Evolutionary conservation across 2,888 invertebrate species (phyloP), one percentile per base, ranked within the genome.

Genomic region (Exocentrus adspersus): DNA sequence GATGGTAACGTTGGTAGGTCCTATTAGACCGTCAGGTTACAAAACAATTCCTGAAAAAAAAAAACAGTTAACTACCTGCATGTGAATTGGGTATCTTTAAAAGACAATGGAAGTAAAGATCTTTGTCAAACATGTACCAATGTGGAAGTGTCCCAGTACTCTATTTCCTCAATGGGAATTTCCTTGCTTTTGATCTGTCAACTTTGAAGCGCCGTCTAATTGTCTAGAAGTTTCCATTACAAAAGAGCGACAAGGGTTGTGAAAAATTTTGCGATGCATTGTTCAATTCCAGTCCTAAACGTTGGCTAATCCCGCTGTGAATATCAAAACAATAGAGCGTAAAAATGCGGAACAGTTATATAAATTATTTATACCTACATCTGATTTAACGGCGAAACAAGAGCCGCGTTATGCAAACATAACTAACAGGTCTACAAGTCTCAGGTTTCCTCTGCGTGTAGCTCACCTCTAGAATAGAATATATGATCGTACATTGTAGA

Each of bases 371-470:
- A 58, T 57, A 45, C n/a, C n/a, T n/a, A n/a, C 53, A 61, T 52
- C 61, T 52, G 28, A 59, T 50, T 58, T 58, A 65, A 65, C 61
- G 65, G 65, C 53, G 48, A 17, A 50, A 48, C 28, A 57, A 41
- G 19, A 53, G 48, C 50, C 45, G 43, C 46, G 64, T 58, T 64
- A 61, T 51, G 60, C 60, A 60, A 56, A 64, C 59, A 43, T n/a
- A n/a, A n/a, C n/a, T n/a, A n/a, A n/a, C n/a, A n/a, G n/a, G n/a
- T n/a, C n/a, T 45, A 24, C 50, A 28, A 59, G 19, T 53, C 30
- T 57, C 20, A 60, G 43, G 45, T 61, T 56, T 37, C 32, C 17
- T 57, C 46, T 32, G 43, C 57, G 52, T 53, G 52, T 53, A 14
- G 30, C 21, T 46, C 45, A 52, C 64, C 64, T 60, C 60, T 64